These are phyloP conservation scores for Troides oblongomaculatus DNA, from an alignment of 2,888 invertebrate genomes.

Conservation along the genomic window DNA sequence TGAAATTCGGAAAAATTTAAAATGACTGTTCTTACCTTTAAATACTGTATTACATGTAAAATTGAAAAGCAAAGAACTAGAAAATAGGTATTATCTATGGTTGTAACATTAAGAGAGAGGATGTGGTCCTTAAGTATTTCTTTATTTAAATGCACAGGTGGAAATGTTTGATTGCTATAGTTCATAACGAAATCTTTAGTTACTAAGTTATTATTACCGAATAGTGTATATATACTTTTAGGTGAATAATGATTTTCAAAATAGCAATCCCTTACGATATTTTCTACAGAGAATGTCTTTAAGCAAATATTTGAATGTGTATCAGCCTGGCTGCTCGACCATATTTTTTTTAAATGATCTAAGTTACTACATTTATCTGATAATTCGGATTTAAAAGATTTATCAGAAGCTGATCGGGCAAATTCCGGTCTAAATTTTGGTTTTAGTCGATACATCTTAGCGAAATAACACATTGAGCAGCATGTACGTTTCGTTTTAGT, in stretches of 20 bases:
- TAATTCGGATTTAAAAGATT: neutral
- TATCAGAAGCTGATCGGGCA: neutral
- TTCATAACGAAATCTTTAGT: constrained; percentile 12
- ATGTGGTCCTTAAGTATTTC: constrained; percentile 3
- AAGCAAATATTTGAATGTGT: constrained; percentile 10
- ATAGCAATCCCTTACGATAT: constrained; percentile 8
- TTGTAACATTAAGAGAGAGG: neutral
- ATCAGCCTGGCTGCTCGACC: neutral
- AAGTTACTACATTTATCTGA: neutral
- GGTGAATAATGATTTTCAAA: constrained; percentile 15
- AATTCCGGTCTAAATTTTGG: constrained; percentile 1
- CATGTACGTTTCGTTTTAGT: constrained; percentile 21
- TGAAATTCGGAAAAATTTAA: neutral
- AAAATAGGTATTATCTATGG: constrained; percentile 11
- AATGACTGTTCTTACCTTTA: neutral
- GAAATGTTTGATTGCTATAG: neutral
- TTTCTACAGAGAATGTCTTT: constrained; percentile 13
- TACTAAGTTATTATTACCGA: neutral
- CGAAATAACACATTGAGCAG: constrained; percentile 22
- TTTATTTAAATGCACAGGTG: constrained; percentile 6
- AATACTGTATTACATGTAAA: constrained; percentile 8
- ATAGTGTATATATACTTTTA: constrained; percentile 4
- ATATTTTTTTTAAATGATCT: constrained; percentile 9
- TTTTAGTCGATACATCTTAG: constrained; percentile 12
- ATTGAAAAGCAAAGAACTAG: constrained; percentile 1